Base-by-base conservation (phyloP, 92 coral and sea anemone genomes). In the Umimayanthus kanabou region DNA sequence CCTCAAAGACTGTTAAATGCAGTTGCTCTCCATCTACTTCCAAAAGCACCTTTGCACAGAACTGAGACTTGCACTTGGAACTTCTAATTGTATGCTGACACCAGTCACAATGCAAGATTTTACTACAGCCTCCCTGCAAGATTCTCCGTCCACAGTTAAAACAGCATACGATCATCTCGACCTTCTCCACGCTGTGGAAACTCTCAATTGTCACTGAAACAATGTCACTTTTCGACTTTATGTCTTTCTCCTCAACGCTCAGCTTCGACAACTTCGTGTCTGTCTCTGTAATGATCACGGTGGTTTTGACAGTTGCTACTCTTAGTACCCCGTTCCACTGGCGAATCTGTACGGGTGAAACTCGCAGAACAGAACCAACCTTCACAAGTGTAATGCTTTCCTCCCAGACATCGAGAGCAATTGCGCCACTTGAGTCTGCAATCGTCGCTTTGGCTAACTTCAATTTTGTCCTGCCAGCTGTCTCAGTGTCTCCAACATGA, bases 321-420 rank as follows among this genome's bases (percentile, higher is more conserved):
- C 43, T 88, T 61, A 64, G 64, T 77, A 58, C 86, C 26, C 40
- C 40, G 70, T 49, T 74, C 86, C 89, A 78, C 28, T 77, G 67
- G 30, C 89, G 25, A 64, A 88, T 80, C 77, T 88, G 90, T 7
- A 88, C 42, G 37, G 87, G 78, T 39, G 87, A 47, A 20, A 88
- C 69, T 39, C 67, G 15, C 49, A 45, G 49, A 47, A 47, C 49
- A 5, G 7, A 43, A 43, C 7, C 6, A 43, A 47, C 50, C 11
- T 47, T 47, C 50, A 74, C 71, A 81, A 81, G 14, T 80, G 87
- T 55, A 30, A 80, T 71, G 39, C 16, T 39, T 16, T 88, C 70
- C 64, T 80, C 90, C 90, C 87, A 88, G 33, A 88, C 33, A 47
- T 88, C 81, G 23, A 88, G 66, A 29, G 65, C 45, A 73, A 88